These are phyloP conservation scores for Gallinago undulata DNA, from an alignment of 2,113 vertebrate species.

Conservation along the genomic window DNA sequence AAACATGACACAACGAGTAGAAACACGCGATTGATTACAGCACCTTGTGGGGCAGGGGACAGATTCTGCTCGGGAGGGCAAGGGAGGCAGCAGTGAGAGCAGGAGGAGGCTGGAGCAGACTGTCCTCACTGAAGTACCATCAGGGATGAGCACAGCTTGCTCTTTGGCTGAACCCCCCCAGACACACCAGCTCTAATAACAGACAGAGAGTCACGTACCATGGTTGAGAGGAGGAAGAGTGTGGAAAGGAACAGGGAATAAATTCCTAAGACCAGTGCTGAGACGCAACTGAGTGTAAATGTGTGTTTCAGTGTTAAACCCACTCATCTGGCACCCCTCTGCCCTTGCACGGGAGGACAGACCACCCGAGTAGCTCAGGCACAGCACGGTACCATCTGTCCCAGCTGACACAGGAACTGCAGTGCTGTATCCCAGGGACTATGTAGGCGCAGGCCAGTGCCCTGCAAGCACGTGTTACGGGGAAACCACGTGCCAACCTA, in stretches of 20 bases:
- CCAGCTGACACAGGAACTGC: background rate
- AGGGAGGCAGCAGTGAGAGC: background rate
- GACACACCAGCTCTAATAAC: background rate
- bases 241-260: background rate
- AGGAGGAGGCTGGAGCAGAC: background rate
- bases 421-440: background rate
- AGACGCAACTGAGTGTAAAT: background rate
- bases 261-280: background rate
- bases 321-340: background rate
- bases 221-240: background rate
- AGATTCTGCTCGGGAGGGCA: background rate
- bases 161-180: background rate
- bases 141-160: background rate
- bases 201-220: accelerated
- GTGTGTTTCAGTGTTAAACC: background rate
- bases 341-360: background rate
- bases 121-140: background rate
- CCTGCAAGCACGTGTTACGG: accelerated
- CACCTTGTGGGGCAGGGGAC: background rate
- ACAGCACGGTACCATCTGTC: background rate
- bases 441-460: background rate
- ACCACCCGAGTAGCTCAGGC: background rate
- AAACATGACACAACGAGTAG: background rate
- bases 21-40: accelerated
- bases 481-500: background rate